Conservation (phyloP, 2,797 vertebrate species). For the Acanthurus tractus region DNA sequence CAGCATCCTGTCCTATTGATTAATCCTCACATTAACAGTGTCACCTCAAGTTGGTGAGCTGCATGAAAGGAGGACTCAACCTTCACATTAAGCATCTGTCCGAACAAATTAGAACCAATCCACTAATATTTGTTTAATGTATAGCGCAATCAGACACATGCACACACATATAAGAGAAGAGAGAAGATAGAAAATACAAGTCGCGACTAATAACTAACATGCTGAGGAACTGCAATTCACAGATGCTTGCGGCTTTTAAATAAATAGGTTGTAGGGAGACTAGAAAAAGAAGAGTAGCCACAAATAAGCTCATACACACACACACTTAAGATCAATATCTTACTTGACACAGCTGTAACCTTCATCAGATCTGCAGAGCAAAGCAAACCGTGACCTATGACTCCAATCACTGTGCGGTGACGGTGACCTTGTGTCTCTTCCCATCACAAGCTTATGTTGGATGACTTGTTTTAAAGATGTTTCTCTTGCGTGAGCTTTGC, state of each 20-base stretch:
- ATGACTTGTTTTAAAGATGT: slow-evolving; percentile 5
- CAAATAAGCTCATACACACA: slow-evolving; percentile 13
- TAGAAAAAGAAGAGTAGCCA: background rate
- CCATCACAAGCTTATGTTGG: background rate
- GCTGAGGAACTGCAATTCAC: slow-evolving; percentile 20
- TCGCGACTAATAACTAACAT: slow-evolving; percentile 17
- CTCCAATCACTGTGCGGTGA: slow-evolving; percentile 22
- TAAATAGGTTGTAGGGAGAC: slow-evolving; percentile 27
- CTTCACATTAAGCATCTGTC: slow-evolving; percentile 25
- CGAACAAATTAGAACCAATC: slow-evolving; percentile 53
- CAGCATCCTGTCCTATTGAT: slow-evolving; percentile 50
- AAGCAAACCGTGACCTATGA: slow-evolving; percentile 62
- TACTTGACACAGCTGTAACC: slow-evolving; percentile 61
- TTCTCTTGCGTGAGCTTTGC: background rate
- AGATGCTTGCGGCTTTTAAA: slow-evolving; percentile 28
- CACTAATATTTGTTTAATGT: slow-evolving; percentile 38
- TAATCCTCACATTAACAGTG: slow-evolving; percentile 45
- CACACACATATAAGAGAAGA: slow-evolving; percentile 12
- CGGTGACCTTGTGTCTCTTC: background rate
- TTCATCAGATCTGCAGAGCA: slow-evolving; percentile 58
- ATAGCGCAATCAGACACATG: slow-evolving; percentile 13
- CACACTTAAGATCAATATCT: slow-evolving; percentile 67
- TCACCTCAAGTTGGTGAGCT: slow-evolving; percentile 43
- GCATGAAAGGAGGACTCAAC: slow-evolving; percentile 23
- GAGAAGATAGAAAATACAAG: slow-evolving; percentile 27